Percentiles rank a stretch among this genome's conserved stretches.
Evolutionary conservation across 2,888 invertebrate species (phyloP).

Genomic region (Druceiella hillmani): DNA sequence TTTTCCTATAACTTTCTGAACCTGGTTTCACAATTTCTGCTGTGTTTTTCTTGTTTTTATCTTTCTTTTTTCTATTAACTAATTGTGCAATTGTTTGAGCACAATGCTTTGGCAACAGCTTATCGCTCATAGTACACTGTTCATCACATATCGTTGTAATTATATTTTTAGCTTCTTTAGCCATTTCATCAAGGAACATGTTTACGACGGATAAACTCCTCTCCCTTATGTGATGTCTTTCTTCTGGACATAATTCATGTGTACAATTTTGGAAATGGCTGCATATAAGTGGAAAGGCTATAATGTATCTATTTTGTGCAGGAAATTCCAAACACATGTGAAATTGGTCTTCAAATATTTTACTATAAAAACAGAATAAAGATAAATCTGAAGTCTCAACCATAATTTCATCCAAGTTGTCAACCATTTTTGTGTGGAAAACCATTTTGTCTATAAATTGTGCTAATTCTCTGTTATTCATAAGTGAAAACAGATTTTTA

Average conservation of each 20-base stretch:
- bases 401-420: slow-evolving; percentile 93
- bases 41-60: slow-evolving; percentile 83
- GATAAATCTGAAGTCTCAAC: slow-evolving; percentile 97
- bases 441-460: slow-evolving; percentile 91
- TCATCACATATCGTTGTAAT: slow-evolving; percentile 98
- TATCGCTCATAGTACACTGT: slow-evolving; percentile 95
- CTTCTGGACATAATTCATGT: slow-evolving; percentile 97
- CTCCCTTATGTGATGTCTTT: slow-evolving; percentile 93
- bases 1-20: slow-evolving; percentile 92
- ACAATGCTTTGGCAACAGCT: slow-evolving; percentile 91
- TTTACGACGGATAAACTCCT: slow-evolving; percentile 94
- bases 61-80: slow-evolving; percentile 87
- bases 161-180: slow-evolving; percentile 97
- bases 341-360: slow-evolving; percentile 96
- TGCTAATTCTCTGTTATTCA: slow-evolving; percentile 82
- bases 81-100: slow-evolving; percentile 84
- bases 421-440: slow-evolving; percentile 98
- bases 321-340: slow-evolving; percentile 99
- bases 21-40: slow-evolving; percentile 90
- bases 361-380: slow-evolving; percentile 95
- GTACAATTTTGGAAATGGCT: slow-evolving; percentile 97
- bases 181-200: slow-evolving; percentile 97
- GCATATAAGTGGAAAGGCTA: slow-evolving; percentile 96
- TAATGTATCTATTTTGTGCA: slow-evolving; percentile 95
- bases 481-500: slow-evolving; percentile 72